Conservation (phyloP, 53 echinoderm and acorn worm species). For the Holothuria leucospilota region DNA sequence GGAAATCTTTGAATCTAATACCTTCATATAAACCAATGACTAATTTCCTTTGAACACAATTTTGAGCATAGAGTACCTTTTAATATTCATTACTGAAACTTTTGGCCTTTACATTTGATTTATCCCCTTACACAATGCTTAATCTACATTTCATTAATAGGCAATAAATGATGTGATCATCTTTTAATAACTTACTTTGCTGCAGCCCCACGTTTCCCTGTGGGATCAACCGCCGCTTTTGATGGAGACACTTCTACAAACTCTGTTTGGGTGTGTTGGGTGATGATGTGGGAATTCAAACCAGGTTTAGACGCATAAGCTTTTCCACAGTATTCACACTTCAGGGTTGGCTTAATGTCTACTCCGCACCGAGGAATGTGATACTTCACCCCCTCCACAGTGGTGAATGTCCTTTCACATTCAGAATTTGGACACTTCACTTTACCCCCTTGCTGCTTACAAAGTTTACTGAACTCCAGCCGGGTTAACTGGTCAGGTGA, state of each 20-base stretch:
- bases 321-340: conserved; percentile 6
- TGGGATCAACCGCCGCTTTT: neutral
- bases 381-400: neutral
- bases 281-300: neutral
- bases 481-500: neutral
- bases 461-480: neutral
- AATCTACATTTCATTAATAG: no score
- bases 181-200: neutral
- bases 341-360: neutral
- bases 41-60: no score
- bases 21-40: no score
- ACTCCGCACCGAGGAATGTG: neutral
- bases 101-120: no score
- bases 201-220: neutral
- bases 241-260: neutral
- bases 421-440: neutral
- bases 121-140: no score
- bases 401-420: conserved; percentile 2
- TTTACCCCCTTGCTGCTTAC: neutral
- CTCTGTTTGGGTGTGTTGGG: neutral
- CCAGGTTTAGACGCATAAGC: conserved; percentile 1
- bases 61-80: no score
- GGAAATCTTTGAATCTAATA: no score
- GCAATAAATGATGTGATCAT: no score
- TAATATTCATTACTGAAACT: no score